phyloP scores from a whole-genome alignment of 2,113 vertebrate species.

The Nothoprocta pentlandii region DNA sequence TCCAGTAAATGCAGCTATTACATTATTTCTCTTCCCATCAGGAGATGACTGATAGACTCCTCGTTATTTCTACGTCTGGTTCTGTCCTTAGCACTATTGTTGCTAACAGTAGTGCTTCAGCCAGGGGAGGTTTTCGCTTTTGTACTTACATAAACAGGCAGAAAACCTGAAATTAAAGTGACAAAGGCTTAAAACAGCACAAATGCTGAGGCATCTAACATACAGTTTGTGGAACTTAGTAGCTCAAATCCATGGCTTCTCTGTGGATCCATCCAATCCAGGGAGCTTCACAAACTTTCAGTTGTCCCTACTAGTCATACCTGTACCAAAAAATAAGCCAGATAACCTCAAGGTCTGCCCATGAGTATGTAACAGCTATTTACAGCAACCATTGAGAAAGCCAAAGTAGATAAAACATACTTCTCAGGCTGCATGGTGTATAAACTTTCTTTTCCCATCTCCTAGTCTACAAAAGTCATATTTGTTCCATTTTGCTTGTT shows the following conservation, averaged over 20 bases:
- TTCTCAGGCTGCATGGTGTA: background rate
- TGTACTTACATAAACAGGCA: background rate
- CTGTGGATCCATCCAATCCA: background rate
- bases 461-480: background rate
- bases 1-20: background rate
- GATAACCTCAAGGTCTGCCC: background rate
- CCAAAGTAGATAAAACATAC: background rate
- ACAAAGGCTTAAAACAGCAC: background rate
- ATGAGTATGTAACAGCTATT: background rate
- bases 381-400: background rate
- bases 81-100: background rate
- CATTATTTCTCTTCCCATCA: background rate
- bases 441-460: background rate
- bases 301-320: background rate
- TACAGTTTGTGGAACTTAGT: background rate
- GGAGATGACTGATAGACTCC: background rate
- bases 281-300: background rate
- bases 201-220: accelerated
- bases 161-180: background rate
- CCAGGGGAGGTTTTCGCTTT: background rate
- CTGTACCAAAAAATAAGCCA: background rate
- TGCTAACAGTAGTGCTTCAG: background rate
- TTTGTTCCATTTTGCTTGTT: background rate
- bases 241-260: background rate
- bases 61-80: background rate